Evolutionary conservation across 2,797 vertebrate genomes (phyloP), one percentile per base, ranked within the genome.

Genomic region (Meda fulgida): DNA sequence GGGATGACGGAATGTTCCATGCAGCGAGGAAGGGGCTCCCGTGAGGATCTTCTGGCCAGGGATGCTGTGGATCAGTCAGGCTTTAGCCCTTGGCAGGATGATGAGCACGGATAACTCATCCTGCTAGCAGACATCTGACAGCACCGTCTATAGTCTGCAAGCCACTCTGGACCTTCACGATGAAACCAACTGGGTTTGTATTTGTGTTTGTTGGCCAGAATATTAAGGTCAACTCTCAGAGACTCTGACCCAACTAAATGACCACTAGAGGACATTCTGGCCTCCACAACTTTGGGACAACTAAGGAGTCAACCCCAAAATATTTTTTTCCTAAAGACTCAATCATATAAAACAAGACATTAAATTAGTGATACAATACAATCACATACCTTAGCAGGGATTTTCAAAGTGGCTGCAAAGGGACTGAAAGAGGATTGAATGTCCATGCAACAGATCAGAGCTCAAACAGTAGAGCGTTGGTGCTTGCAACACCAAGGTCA

Each of bases 11-110:
- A 91, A 88, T 77, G 69, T 85, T 87, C 60, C 55, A 80, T 81
- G 92, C 90, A 86, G 85, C 70, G 90, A 90, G 83, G 89, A 92
- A 88, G 88, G 36, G 67, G 73, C 81, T 93, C 92, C 90, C 90
- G 0, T 31, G 82, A 88, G 90, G 88, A 84, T 84, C 84, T 88
- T 82, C 91, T 91, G 91, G 89, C 90, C 86, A 87, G 85, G 81
- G 70, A 83, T 14, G 9, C 31, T 66, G 72, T 36, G 85, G 67
- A 78, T 63, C 40, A 84, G 40, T 83, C 69, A 71, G 66, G 80
- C 53, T 82, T 40, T 71, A 63, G 65, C 31, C 51, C 31, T 79
- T 78, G 72, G 69, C 43, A 8, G 36, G 34, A 84, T n/a, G 48
- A 19, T 6, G 48, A 84, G 78, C 69, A 86, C 83, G 60, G 87